Base-by-base conservation (phyloP, 2,113 vertebrate species). In the Mus pahari region DNA sequence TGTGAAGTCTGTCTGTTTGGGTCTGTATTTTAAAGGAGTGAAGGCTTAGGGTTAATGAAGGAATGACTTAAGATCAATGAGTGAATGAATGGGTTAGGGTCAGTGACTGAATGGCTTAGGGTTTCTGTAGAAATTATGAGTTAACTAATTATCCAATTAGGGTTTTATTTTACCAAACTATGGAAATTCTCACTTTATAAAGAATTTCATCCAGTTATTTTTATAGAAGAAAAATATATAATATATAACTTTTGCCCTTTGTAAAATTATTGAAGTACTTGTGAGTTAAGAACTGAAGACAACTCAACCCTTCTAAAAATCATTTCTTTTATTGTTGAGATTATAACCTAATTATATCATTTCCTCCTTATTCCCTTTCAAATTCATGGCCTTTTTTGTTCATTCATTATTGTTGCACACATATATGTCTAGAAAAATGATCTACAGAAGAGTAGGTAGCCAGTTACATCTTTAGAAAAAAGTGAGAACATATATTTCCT, bases 1-100 rank as follows among this genome's bases (percentile, higher is more conserved):
- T 94, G 95, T 95, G 91, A 92, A 95, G 97, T 97, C 48, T 96
- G 92, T 82, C 94, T 97, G 45, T 42, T 58, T 83, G 26, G 55
- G 55, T 58, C 53, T 58, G 16, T 87, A 95, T 92, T 33, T 97
- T 96, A 88, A 60, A 78, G 68, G n/a, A 45, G 42, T 28, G 74
- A 48, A 5, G 36, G 77, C 42, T 94, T 83, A 94, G 73, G 62
- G 28, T 45, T 39, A 45, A 75, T 13, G 73, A 75, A 11, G 79
- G 36, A 95, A 42, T 86, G 39, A 73, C 50, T 94, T 81, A 95
- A 74, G 74, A 82, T 73, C 42, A 31, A 48, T 28, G 26, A 75
- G 24, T 91, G 45, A 95, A 39, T 89, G n/a, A 71, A 39, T 48
- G 48, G 48, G 48, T 94, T 79, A 94, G 73, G 62, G 26, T 74